Conservation (phyloP, 2,113 vertebrate species). For the Erythrolamprus reginae region DNA sequence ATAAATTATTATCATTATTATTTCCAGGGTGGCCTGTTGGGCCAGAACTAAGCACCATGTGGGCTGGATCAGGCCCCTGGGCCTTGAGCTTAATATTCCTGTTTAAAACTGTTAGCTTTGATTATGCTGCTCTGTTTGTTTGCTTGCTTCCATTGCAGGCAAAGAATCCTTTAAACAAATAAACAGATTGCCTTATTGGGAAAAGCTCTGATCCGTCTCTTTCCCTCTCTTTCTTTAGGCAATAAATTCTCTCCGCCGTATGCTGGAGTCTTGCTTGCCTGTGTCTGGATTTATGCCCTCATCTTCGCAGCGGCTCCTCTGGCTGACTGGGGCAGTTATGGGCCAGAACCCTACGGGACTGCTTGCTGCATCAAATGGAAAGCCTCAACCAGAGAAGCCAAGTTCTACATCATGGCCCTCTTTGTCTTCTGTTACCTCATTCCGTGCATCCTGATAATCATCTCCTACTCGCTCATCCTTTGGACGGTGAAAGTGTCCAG, state of each 20-base stretch:
- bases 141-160: background rate
- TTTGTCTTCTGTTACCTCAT: constrained; percentile 83
- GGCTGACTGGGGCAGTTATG: constrained; percentile 76
- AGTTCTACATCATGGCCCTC: constrained; percentile 77
- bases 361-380: constrained; percentile 84
- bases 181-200: background rate
- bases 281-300: constrained; percentile 74
- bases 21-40: too few relatives aligned
- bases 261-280: constrained; percentile 67
- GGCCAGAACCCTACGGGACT: constrained; percentile 81
- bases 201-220: rapidly evolving
- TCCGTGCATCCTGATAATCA: constrained; percentile 76
- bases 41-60: too few relatives aligned
- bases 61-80: too few relatives aligned
- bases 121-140: background rate
- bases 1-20: too few relatives aligned
- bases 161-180: background rate
- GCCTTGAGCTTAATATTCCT: too few relatives aligned
- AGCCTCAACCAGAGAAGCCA: constrained; percentile 61
- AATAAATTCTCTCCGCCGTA: constrained; percentile 74
- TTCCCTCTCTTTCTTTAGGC: constrained; percentile 56
- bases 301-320: constrained; percentile 76
- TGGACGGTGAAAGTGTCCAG: constrained; percentile 70
- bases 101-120: background rate
- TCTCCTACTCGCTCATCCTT: constrained; percentile 77